phyloP scores from a whole-genome alignment of 1,140 invertebrate species.

The Drosophila novamexicana region DNA sequence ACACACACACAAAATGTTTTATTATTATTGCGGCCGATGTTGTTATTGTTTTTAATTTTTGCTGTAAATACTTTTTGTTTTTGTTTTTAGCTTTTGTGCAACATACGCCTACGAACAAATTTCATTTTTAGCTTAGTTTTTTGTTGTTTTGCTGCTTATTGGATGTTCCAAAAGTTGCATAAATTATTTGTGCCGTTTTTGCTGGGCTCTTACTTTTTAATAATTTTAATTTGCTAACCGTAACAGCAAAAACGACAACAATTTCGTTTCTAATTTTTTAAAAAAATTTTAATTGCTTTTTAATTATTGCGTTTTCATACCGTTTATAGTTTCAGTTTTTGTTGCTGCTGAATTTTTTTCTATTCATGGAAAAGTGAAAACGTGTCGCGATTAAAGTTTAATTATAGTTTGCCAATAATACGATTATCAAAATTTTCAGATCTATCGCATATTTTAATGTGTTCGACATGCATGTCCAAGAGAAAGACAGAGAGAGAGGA shows the following conservation, averaged over 20 bases:
- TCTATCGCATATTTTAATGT: conserved; percentile 7
- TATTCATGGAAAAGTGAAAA: conserved; percentile 68
- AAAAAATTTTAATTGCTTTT: conserved; percentile 71
- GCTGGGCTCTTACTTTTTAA: conserved; percentile 39
- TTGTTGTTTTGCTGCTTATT: conserved; percentile 22
- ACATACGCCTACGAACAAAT: conserved; percentile 60
- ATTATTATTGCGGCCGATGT: conserved; percentile 33
- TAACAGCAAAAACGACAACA: conserved; percentile 29
- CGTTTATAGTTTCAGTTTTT: conserved; percentile 36
- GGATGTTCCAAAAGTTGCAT: conserved; percentile 66
- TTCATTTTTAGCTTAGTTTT: conserved; percentile 51
- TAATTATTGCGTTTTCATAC: conserved; percentile 57
- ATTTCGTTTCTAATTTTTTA: conserved; percentile 41
- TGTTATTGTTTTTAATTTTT: conserved; percentile 69
- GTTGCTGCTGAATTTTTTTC: conserved; percentile 26
- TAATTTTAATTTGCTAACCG: conserved; percentile 38
- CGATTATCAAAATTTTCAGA: conserved; percentile 50
- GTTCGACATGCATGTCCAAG: conserved; percentile 2
- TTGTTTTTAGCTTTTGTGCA: conserved; percentile 51
- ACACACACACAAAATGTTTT: conserved; percentile 23
- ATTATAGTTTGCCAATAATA: conserved; percentile 69
- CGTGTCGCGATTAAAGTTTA: conserved; percentile 62
- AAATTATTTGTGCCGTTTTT: conserved; percentile 60
- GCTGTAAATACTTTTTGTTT: conserved; percentile 70
- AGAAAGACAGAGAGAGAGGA: neutral